Base-by-base conservation (phyloP, 2,113 vertebrate species). In the Cyphomyrus discorhynchus region DNA sequence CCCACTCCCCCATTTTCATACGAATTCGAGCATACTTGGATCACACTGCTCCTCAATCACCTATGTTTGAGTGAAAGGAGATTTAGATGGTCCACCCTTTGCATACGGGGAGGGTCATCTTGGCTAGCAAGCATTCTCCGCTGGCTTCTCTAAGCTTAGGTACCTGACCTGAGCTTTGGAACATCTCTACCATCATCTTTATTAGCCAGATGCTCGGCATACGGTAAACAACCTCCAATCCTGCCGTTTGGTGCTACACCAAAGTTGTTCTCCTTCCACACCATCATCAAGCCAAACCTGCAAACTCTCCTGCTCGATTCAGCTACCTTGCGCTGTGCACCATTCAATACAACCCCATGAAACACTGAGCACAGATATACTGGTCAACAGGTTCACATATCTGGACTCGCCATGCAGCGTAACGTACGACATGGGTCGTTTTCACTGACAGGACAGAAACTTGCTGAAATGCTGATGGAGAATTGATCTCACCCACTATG, bases 401-500 rank as follows among this genome's bases (percentile, higher is more conserved):
- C 42, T 11, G 39, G 42, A 83, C 42, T 3, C n/a, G 42, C 2
- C 39, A 3, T 19, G 39, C 21, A 83, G 21, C 1, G 21, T 84
- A 21, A 47, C 82, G 3, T 24, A 45, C 45, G 19, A 17, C 45
- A 19, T 19, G 35, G 74, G 35, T 39, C 74, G 15, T 80, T 80
- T 80, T 39, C 74, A 80, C 39, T 42, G 45, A 82, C 74, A 17
- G n/a, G 13, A 77, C 45, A 77, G 47, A 8, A 87, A 31, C 62
- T 70, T 87, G 62, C 47, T 45, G 85, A 62, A 15, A 62, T 56
- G 31, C 19, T 70, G 39, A 84, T 66, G 88, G 19, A 39, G 47
- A 90, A 91, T 88, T 86, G 58, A 89, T 86, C 42, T 90, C 31
- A 86, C 45, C 84, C 49, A 11, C 86, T 89, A 92, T 77, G 50